A percentile compares a stretch with the other conserved stretches of the same genome.
Conservation (phyloP, 2,888 invertebrate genomes). For the Microctonus hyperodae region DNA sequence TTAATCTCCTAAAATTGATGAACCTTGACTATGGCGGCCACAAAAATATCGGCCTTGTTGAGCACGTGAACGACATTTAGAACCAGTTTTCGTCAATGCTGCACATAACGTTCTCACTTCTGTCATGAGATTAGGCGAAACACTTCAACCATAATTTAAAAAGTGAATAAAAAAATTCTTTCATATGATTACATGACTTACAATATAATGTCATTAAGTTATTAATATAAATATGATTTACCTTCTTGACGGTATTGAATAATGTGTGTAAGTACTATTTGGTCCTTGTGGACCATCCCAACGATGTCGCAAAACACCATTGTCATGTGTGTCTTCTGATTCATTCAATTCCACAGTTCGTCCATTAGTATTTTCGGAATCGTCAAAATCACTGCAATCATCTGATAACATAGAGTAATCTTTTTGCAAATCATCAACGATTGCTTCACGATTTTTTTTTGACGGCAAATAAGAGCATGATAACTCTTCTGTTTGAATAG, state of each 20-base stretch:
- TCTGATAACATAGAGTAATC: constrained; percentile 43
- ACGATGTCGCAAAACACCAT: constrained; percentile 41
- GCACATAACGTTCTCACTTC: constrained; percentile 42
- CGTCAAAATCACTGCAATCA: constrained; percentile 40
- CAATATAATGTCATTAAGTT: not conserved
- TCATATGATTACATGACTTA: not conserved
- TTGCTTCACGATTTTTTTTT: constrained; percentile 46
- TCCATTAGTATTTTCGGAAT: constrained; percentile 27
- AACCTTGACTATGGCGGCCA: constrained; percentile 43
- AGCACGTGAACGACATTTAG: constrained; percentile 45
- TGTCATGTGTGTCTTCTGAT: constrained; percentile 39
- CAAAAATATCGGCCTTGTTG: constrained; percentile 44
- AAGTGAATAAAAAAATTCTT: not conserved
- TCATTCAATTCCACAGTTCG: constrained; percentile 33
- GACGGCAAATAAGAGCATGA: constrained; percentile 56
- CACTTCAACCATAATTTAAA: constrained; percentile 38
- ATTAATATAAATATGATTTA: constrained; percentile 28
- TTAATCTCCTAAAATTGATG: constrained; percentile 45
- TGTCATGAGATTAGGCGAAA: constrained; percentile 37
- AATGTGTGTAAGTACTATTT: constrained; percentile 13
- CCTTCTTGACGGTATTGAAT: constrained; percentile 43
- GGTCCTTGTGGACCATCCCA: constrained; percentile 26
- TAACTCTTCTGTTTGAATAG: constrained; percentile 48
- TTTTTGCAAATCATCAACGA: constrained; percentile 39
- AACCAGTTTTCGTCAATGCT: constrained; percentile 50